Conservation (phyloP, 2,888 invertebrate species). For the Encarsia formosa region DNA sequence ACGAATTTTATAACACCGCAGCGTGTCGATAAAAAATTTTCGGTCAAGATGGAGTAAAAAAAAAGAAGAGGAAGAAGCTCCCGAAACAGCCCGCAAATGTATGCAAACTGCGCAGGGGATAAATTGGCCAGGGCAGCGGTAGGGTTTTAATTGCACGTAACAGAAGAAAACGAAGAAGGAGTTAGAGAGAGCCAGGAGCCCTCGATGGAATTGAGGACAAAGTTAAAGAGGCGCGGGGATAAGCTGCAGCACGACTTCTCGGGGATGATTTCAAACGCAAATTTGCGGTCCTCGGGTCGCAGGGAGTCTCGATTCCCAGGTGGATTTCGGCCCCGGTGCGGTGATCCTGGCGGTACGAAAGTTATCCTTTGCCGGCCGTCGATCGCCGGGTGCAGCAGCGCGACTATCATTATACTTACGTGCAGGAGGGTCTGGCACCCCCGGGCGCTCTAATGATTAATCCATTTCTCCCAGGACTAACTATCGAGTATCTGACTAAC, state of each 20-base stretch:
- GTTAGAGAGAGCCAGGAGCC: too few species aligned
- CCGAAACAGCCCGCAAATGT: too few species aligned
- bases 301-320: slow-evolving; percentile 34
- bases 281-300: slow-evolving; percentile 35
- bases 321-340: slow-evolving; percentile 36
- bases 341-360: slow-evolving; percentile 40
- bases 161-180: too few species aligned
- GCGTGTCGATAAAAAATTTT: too few species aligned
- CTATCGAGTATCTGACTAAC: slow-evolving; percentile 25
- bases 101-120: too few species aligned
- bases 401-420: slow-evolving; percentile 34
- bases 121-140: too few species aligned
- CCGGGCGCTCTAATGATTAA: slow-evolving; percentile 31
- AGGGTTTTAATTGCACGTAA: too few species aligned
- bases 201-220: not conserved
- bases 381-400: slow-evolving; percentile 36
- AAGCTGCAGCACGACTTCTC: too few species aligned
- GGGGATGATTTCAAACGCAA: slow-evolving; percentile 44
- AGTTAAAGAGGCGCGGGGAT: slow-evolving; percentile 24
- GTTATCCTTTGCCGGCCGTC: slow-evolving; percentile 40
- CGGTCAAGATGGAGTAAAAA: too few species aligned
- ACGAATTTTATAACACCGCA: too few species aligned
- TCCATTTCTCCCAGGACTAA: slow-evolving; percentile 27
- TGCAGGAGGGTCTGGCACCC: slow-evolving; percentile 16
- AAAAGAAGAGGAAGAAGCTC: too few species aligned